These are phyloP conservation scores for Erythrolamprus reginae DNA, from an alignment of 2,113 vertebrate genomes.

Conservation along the genomic window DNA sequence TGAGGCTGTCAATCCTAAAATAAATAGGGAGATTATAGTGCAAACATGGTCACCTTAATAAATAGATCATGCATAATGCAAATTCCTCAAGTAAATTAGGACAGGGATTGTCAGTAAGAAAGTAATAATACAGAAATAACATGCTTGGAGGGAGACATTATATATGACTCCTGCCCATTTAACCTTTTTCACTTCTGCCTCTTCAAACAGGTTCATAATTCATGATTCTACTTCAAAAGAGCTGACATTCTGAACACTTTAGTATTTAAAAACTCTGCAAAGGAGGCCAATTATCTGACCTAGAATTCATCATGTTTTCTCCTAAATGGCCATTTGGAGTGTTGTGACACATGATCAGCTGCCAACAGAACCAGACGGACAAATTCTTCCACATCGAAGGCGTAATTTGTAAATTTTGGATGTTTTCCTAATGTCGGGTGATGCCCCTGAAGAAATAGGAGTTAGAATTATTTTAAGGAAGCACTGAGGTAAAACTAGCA, in stretches of 20 bases:
- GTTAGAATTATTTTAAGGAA: slow-evolving; percentile 30
- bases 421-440: slow-evolving; percentile 95
- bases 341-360: slow-evolving; percentile 77
- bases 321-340: slow-evolving; percentile 80
- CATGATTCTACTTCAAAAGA: background rate
- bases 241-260: background rate
- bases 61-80: slow-evolving; percentile 16
- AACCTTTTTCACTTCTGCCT: slow-evolving; percentile 7
- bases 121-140: background rate
- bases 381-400: slow-evolving; percentile 90
- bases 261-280: slow-evolving; percentile 32
- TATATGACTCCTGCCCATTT: background rate
- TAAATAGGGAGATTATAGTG: slow-evolving; percentile 10
- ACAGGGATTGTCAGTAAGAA: background rate
- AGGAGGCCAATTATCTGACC: slow-evolving; percentile 6
- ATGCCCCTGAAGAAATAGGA: slow-evolving; percentile 79
- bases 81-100: slow-evolving; percentile 21
- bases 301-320: slow-evolving; percentile 84
- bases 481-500: slow-evolving; percentile 32
- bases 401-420: slow-evolving; percentile 97
- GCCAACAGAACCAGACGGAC: slow-evolving; percentile 86
- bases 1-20: background rate
- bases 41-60: slow-evolving; percentile 17
- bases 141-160: background rate
- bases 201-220: background rate